These are phyloP conservation scores for Drosophila navojoa DNA, from an alignment of 1,140 invertebrate genomes.

Conservation along the genomic window DNA sequence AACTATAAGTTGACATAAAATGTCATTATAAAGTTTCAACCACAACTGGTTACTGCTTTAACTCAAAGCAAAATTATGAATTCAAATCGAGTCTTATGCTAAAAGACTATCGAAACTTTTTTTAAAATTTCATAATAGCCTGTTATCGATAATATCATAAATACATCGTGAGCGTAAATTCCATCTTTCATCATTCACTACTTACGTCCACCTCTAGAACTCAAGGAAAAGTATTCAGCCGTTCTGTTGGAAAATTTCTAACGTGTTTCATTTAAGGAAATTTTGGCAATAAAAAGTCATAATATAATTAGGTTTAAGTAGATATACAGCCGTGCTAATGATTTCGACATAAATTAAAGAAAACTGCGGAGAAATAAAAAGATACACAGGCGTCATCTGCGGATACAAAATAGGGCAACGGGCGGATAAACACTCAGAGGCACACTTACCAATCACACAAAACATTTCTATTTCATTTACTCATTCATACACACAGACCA, in stretches of 20 bases:
- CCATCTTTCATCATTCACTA: conserved; percentile 18
- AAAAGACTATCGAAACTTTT: background rate
- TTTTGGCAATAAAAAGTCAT: conserved; percentile 36
- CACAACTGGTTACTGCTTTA: background rate
- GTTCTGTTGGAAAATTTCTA: conserved; percentile 35
- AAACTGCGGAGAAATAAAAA: conserved; percentile 17
- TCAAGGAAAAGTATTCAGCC: conserved; percentile 42
- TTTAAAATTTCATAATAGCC: background rate
- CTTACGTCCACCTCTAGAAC: conserved; percentile 34
- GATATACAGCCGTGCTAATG: conserved; percentile 26
- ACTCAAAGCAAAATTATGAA: background rate
- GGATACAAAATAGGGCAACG: conserved; percentile 25
- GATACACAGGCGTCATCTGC: conserved; percentile 23
- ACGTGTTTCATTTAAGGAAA: conserved; percentile 47
- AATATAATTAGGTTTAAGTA: conserved; percentile 64
- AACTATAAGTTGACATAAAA: too few species aligned
- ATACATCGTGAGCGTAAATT: conserved; percentile 12
- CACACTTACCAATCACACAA: conserved; percentile 8
- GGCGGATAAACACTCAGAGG: conserved; percentile 19
- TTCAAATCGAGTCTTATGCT: background rate
- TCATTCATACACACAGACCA: conserved; percentile 9
- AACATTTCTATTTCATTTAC: too few species aligned
- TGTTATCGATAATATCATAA: conserved; percentile 1
- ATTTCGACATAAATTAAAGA: conserved; percentile 21
- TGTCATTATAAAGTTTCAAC: background rate